Percentiles rank a stretch among this genome's conserved stretches.
Conservation (phyloP, 2,113 vertebrate genomes). For the Urocynchramus pylzowi region DNA sequence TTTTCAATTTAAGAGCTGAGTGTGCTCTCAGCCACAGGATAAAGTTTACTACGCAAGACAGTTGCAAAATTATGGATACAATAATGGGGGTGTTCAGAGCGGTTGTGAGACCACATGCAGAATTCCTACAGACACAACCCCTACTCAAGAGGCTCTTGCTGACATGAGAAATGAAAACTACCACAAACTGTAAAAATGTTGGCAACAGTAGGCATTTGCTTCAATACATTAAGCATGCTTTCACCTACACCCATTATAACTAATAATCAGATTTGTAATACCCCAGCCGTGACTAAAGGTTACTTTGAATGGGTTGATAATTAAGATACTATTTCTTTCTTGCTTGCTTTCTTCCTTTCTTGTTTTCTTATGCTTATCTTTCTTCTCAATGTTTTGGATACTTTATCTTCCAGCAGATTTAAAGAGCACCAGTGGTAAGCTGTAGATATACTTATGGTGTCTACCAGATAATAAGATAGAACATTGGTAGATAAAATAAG, state of each 20-base stretch:
- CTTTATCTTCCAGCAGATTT: neutral
- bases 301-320: neutral
- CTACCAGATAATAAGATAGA: neutral
- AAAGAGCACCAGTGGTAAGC: neutral
- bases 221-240: neutral
- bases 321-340: neutral
- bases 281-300: neutral
- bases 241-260: no score
- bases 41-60: neutral
- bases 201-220: neutral
- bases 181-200: neutral
- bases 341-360: neutral
- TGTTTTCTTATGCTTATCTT: neutral
- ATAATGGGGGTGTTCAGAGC: neutral
- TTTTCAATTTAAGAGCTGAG: neutral
- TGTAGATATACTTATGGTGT: neutral
- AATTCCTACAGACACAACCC: neutral
- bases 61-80: neutral
- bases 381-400: neutral
- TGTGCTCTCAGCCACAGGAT: neutral
- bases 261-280: neutral
- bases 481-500: neutral
- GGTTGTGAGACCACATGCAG: neutral
- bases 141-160: neutral
- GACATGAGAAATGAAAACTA: neutral